Percentiles rank a stretch among this genome's conserved stretches.
Conservation (phyloP, 2,797 vertebrate genomes). For the Cetoscarus ocellatus region DNA sequence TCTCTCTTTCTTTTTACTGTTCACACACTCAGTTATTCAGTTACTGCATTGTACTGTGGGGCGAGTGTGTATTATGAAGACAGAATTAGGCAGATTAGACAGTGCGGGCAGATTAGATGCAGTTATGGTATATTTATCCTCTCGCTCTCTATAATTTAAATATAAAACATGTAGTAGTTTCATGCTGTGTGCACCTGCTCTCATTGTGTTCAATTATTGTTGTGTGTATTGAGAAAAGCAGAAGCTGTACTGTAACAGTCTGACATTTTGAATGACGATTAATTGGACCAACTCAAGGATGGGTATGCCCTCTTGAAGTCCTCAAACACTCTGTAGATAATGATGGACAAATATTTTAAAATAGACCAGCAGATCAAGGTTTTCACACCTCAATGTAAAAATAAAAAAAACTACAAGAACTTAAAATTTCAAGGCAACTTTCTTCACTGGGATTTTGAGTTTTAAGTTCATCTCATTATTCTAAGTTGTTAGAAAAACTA, state of each 20-base stretch:
- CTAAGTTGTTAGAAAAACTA: too few relatives aligned
- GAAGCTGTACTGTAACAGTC: not conserved
- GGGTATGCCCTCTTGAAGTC: too few relatives aligned
- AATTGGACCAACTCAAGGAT: too few relatives aligned
- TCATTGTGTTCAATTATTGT: constrained; percentile 20
- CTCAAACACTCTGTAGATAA: too few relatives aligned
- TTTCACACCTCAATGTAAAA: too few relatives aligned
- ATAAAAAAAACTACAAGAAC: too few relatives aligned
- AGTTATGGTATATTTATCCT: constrained; percentile 66
- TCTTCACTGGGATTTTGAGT: too few relatives aligned
- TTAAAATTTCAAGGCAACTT: too few relatives aligned
- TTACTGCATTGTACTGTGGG: constrained; percentile 39
- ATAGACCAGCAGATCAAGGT: too few relatives aligned
- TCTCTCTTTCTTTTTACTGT: constrained; percentile 44
- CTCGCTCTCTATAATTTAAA: constrained; percentile 34
- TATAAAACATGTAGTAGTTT: constrained; percentile 28
- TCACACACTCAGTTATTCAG: constrained; percentile 45
- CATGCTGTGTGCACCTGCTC: constrained; percentile 53
- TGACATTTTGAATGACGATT: too few relatives aligned
- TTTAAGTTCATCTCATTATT: too few relatives aligned
- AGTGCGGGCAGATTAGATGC: constrained; percentile 51
- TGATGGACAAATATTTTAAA: too few relatives aligned
- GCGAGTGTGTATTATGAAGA: constrained; percentile 40
- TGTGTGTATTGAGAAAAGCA: constrained; percentile 1
- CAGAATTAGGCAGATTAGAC: constrained; percentile 42